These are phyloP conservation scores for Tipula confusa DNA, from an alignment of 2,888 invertebrate species.

Conservation along the genomic window DNA sequence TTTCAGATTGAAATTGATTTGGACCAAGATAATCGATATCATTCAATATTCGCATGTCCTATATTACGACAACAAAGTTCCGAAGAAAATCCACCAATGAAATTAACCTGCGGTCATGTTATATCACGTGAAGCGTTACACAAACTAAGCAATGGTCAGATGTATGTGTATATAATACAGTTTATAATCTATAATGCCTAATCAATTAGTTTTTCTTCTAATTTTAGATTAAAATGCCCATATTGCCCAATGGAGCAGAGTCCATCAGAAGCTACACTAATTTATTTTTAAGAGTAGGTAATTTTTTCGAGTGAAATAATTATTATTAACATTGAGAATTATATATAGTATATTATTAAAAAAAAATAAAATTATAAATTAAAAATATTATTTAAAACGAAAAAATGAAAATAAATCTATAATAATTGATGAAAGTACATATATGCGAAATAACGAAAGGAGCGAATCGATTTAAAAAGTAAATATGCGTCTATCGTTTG, in stretches of 20 bases:
- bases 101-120: constrained; percentile 95
- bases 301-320: background rate
- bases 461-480: background rate
- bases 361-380: background rate
- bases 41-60: constrained; percentile 98
- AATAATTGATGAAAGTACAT: background rate
- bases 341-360: background rate
- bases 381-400: background rate
- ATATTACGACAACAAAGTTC: constrained; percentile 95
- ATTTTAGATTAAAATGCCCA: constrained; percentile 87
- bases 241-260: constrained; percentile 98
- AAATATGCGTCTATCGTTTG: background rate
- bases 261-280: constrained; percentile 84
- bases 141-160: constrained; percentile 88
- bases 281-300: constrained; percentile 69
- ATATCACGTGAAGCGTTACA: constrained; percentile 95
- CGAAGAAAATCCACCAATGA: constrained; percentile 95
- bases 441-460: background rate
- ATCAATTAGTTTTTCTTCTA: background rate
- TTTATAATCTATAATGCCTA: background rate
- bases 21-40: constrained; percentile 85
- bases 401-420: background rate
- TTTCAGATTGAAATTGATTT: constrained; percentile 89
- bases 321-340: background rate
- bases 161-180: constrained; percentile 56